These are phyloP conservation scores for Lysiphlebus fabarum DNA, from an alignment of 1,140 invertebrate genomes.

Conservation along the genomic window DNA sequence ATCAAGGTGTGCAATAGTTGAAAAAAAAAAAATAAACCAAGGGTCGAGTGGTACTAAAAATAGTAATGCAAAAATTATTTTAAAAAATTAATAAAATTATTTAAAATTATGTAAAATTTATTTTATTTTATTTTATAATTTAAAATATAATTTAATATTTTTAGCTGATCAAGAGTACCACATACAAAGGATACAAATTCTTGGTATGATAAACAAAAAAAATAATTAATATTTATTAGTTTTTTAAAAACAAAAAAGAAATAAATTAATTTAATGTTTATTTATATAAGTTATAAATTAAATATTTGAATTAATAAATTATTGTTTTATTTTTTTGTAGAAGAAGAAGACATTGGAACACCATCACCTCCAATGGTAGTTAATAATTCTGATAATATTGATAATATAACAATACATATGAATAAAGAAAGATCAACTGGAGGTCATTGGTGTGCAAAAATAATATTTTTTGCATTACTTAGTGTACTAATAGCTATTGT, in stretches of 20 bases:
- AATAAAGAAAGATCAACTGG: slow-evolving; percentile 71
- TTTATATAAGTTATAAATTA: neutral
- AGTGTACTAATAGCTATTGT: slow-evolving; percentile 67
- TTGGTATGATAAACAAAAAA: slow-evolving; percentile 25
- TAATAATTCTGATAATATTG: slow-evolving; percentile 46
- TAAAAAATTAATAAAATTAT: too few species aligned
- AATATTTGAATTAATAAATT: slow-evolving; percentile 2
- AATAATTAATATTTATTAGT: slow-evolving; percentile 8
- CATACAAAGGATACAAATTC: slow-evolving; percentile 32
- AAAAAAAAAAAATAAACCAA: too few species aligned
- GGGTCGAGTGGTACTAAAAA: too few species aligned
- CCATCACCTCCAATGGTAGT: slow-evolving; percentile 31
- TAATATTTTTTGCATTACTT: slow-evolving; percentile 74
- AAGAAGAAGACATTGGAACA: slow-evolving; percentile 46
- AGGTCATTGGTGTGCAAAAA: slow-evolving; percentile 77
- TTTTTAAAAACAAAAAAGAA: slow-evolving; percentile 15
- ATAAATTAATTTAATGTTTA: neutral
- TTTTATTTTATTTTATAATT: too few species aligned
- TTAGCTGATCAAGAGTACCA: slow-evolving; percentile 29
- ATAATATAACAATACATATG: slow-evolving; percentile 70
- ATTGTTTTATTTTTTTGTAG: slow-evolving; percentile 30
- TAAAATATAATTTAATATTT: neutral
- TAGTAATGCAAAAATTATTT: too few species aligned
- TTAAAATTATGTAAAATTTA: too few species aligned
- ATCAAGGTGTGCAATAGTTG: too few species aligned